These are phyloP conservation scores for Spea bombifrons DNA, from an alignment of 2,113 vertebrate species.

Conservation along the genomic window DNA sequence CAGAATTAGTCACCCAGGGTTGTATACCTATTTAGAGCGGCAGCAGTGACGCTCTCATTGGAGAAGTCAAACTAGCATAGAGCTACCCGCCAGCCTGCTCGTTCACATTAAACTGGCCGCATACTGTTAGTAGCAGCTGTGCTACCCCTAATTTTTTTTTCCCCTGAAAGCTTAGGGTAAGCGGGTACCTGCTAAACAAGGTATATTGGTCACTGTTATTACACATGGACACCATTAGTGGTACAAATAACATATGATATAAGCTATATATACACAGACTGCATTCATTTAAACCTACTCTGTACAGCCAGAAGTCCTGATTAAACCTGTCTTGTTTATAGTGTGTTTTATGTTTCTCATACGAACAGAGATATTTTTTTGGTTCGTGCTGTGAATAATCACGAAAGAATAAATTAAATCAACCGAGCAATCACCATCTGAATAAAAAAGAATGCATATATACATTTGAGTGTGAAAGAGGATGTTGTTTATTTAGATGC, in stretches of 20 bases:
- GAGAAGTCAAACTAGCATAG: too few relatives aligned
- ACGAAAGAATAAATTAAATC: conserved; percentile 38
- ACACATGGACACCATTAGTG: too few relatives aligned
- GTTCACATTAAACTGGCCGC: too few relatives aligned
- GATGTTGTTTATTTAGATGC: conserved; percentile 30
- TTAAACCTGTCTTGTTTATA: conserved; percentile 27
- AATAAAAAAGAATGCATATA: conserved; percentile 15
- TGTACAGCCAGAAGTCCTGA: background rate
- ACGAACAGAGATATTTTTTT: conserved; percentile 41
- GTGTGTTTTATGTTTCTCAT: conserved; percentile 13
- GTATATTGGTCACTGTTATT: too few relatives aligned
- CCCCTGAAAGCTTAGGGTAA: too few relatives aligned
- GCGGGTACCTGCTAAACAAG: too few relatives aligned
- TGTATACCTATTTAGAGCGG: too few relatives aligned
- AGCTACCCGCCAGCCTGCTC: too few relatives aligned
- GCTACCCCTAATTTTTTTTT: too few relatives aligned
- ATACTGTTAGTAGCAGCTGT: too few relatives aligned
- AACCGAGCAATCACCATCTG: conserved; percentile 20
- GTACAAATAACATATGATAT: background rate
- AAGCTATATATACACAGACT: background rate
- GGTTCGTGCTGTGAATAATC: conserved; percentile 38
- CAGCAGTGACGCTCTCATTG: too few relatives aligned
- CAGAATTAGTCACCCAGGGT: too few relatives aligned
- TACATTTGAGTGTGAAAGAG: conserved; percentile 41
- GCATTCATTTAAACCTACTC: background rate